Base-by-base conservation (phyloP, 1,140 invertebrate genomes). In the Bombus waltoni region DNA sequence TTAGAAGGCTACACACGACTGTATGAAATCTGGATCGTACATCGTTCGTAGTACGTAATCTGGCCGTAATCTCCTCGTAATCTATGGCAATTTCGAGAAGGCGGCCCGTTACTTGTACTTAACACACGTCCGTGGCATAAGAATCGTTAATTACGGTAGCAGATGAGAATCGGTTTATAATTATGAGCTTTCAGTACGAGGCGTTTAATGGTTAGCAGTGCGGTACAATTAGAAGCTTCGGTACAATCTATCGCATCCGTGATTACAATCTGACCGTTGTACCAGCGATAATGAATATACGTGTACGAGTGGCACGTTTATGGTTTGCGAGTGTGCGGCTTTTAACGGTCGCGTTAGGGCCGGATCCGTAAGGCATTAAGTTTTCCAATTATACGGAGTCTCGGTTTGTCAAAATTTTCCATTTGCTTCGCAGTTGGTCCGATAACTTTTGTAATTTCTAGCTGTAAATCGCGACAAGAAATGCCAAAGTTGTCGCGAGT, bases 81-180 rank as follows among this genome's bases (percentile, higher is more conserved):
- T 77, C 79, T 77, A 11, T 2, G 25, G 15, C 59, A 42, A 87
- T 79, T 76, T 84, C 57, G n/a, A 40, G 35, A 22, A 15, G 59
- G 18, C 40, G 40, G 42, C 1, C 42, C 11, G 47, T 53, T 59
- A 42, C 47, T 71, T 72, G 44, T 82, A 73, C 68, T 83, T 83
- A 65, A 83, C 74, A 44, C 68, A n/a, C 65, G 65, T 68, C 38
- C 66, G 72, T 53, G 85, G 35, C 65, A 15, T 81, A 83, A 78
- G 85, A 83, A 83, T 83, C 66, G 62, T 71, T 87, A 65, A 76
- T 87, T 75, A 74, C 79, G 84, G 32, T 22, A n/a, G 3, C 44
- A 40, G 62, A 85, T 81, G 62, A 57, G 57, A 65, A 80, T 80
- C 76, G 42, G 32, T 11, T 25, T 85, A 40, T 72, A 85, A 85